These are phyloP conservation scores for Ennomos fuscantarius DNA, from an alignment of 2,888 invertebrate genomes.

Conservation along the genomic window DNA sequence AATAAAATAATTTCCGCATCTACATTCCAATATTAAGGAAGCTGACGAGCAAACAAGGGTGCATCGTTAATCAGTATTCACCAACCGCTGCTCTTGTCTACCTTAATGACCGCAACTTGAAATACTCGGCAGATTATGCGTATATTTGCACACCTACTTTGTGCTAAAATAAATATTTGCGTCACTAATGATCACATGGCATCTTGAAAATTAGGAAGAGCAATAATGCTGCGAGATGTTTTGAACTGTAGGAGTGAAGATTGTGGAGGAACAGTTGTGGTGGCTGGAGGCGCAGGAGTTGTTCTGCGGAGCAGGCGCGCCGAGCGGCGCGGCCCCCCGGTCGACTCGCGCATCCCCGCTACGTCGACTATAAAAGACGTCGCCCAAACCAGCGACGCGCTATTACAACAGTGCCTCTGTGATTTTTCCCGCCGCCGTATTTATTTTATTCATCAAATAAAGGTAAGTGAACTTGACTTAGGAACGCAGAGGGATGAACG, in stretches of 20 bases:
- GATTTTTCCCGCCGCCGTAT: slow-evolving; percentile 79
- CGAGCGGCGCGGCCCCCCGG: slow-evolving; percentile 60
- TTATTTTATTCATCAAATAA: slow-evolving; percentile 68
- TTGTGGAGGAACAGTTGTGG: slow-evolving; percentile 3
- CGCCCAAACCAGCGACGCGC: slow-evolving; percentile 80
- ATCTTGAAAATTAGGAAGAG: slow-evolving; percentile 7
- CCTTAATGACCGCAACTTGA: slow-evolving; percentile 17
- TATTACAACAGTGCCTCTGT: slow-evolving; percentile 84
- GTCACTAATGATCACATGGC: slow-evolving; percentile 24
- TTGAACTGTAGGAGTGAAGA: background rate
- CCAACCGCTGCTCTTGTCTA: slow-evolving; percentile 17
- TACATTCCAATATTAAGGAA: slow-evolving; percentile 17
- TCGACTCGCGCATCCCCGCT: slow-evolving; percentile 76
- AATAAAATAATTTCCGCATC: slow-evolving; percentile 11
- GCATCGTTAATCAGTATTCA: slow-evolving; percentile 23
- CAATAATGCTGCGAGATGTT: slow-evolving; percentile 12
- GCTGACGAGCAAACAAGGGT: slow-evolving; percentile 20
- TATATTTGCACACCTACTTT: slow-evolving; percentile 27
- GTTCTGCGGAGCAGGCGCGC: slow-evolving; percentile 14
- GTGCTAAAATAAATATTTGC: slow-evolving; percentile 23
- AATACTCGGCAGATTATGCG: slow-evolving; percentile 22
- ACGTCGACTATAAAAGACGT: slow-evolving; percentile 77
- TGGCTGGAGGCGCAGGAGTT: slow-evolving; percentile 11
- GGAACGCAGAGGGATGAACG: slow-evolving; percentile 59
- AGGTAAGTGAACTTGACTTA: slow-evolving; percentile 75